A percentile compares a stretch with the other conserved stretches of the same genome.
These are phyloP conservation scores for Ophiothrix spiculata DNA, from an alignment of 35 echinoderm and acorn worm species.

Conservation along the genomic window DNA sequence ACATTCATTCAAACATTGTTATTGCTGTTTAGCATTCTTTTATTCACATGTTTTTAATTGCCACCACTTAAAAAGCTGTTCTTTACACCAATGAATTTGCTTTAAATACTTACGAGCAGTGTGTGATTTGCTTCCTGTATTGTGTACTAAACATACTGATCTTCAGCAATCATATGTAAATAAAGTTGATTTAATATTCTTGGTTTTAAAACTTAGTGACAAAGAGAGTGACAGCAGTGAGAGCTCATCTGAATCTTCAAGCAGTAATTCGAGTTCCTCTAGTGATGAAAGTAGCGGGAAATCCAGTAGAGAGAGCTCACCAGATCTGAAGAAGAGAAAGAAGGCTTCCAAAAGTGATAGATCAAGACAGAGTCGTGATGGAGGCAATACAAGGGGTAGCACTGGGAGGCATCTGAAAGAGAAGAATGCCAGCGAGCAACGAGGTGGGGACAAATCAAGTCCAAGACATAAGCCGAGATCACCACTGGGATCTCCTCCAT, in stretches of 20 bases:
- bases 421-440: not conserved
- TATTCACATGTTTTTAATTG: too few species aligned
- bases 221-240: not conserved
- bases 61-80: too few species aligned
- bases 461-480: not conserved
- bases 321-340: not conserved
- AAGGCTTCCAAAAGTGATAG: not conserved
- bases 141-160: too few species aligned
- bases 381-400: not conserved
- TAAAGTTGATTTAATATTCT: too few species aligned
- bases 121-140: too few species aligned
- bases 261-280: not conserved
- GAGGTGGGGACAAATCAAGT: not conserved
- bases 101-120: too few species aligned
- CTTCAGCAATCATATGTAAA: too few species aligned
- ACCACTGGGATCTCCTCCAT: not conserved
- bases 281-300: conserved; percentile 15
- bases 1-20: too few species aligned
- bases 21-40: too few species aligned
- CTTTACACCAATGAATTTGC: too few species aligned
- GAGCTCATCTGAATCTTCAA: not conserved
- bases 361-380: too few species aligned
- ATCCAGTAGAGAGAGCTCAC: not conserved
- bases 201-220: too few species aligned
- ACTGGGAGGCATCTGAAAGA: not conserved